Evolutionary conservation across 2,113 vertebrate species (phyloP).

Genomic region (Gambusia holbrooki): DNA sequence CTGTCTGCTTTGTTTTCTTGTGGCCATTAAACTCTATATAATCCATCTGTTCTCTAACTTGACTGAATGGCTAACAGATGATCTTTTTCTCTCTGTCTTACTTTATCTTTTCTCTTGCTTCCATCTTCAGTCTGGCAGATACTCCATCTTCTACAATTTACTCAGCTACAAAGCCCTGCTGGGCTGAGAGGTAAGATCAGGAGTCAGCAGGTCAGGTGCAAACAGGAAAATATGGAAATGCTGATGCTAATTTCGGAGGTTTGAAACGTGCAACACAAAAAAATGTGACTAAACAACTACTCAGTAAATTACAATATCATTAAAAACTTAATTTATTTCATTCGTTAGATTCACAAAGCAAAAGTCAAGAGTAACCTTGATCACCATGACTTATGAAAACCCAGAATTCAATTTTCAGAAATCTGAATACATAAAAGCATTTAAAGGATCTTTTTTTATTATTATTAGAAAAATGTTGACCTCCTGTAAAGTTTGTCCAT

Average conservation of each 20-base stretch:
- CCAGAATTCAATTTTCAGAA: neutral
- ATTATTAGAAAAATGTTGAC: neutral
- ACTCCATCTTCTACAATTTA: conserved; percentile 72
- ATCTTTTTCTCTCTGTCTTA: conserved; percentile 31
- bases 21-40: conserved; percentile 44
- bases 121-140: conserved; percentile 77
- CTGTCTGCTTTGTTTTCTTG: conserved; percentile 3
- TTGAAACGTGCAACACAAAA: neutral
- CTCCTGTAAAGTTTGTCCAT: neutral
- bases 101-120: conserved; percentile 55
- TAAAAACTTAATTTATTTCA: neutral
- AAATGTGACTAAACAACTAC: neutral
- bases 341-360: neutral
- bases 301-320: neutral
- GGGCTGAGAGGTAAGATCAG: conserved; percentile 80
- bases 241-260: neutral
- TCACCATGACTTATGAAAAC: neutral
- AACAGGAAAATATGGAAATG: neutral
- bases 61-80: conserved; percentile 49
- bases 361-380: neutral
- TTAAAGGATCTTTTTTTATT: neutral
- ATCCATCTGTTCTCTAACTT: conserved; percentile 26
- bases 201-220: neutral
- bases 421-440: neutral
- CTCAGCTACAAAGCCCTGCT: conserved; percentile 76